Conservation (phyloP, 2,797 vertebrate genomes). For the Microcaecilia unicolor region DNA sequence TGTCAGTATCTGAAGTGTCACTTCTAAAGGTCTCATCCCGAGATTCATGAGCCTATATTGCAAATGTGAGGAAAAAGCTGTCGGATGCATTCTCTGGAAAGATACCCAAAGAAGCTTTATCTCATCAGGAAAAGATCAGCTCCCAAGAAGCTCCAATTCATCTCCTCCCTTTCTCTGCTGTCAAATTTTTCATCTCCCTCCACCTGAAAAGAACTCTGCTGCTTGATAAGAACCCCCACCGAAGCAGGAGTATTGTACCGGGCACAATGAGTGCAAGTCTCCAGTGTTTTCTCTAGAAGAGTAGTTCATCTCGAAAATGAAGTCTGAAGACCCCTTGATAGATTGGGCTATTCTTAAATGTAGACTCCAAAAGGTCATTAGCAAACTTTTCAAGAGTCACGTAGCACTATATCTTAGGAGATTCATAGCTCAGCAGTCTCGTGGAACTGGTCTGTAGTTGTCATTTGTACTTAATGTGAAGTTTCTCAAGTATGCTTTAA, state of each 20-base stretch:
- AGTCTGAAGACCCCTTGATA: slow-evolving; percentile 2
- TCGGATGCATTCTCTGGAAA: neutral
- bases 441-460: no score
- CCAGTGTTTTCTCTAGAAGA: neutral
- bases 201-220: slow-evolving; percentile 13
- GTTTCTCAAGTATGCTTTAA: no score
- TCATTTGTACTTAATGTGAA: no score
- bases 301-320: slow-evolving; percentile 10
- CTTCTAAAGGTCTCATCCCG: slow-evolving; percentile 7
- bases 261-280: slow-evolving; percentile 5
- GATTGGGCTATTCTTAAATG: neutral
- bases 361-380: neutral
- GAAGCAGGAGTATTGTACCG: slow-evolving; percentile 3
- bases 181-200: slow-evolving; percentile 31
- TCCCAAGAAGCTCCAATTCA: slow-evolving; percentile 35
- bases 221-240: slow-evolving; percentile 16
- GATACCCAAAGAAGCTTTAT: slow-evolving; percentile 34
- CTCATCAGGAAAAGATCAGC: slow-evolving; percentile 48
- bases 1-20: slow-evolving; percentile 5
- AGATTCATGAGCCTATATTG: slow-evolving; percentile 1
- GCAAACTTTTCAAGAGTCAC: no score
- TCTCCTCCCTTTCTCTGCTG: slow-evolving; percentile 5
- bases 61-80: neutral
- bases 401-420: no score
- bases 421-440: no score